Evolutionary conservation across 2,888 invertebrate genomes (phyloP), one percentile per base, ranked within the genome.

Genomic region (Entomobrya multifasciata): DNA sequence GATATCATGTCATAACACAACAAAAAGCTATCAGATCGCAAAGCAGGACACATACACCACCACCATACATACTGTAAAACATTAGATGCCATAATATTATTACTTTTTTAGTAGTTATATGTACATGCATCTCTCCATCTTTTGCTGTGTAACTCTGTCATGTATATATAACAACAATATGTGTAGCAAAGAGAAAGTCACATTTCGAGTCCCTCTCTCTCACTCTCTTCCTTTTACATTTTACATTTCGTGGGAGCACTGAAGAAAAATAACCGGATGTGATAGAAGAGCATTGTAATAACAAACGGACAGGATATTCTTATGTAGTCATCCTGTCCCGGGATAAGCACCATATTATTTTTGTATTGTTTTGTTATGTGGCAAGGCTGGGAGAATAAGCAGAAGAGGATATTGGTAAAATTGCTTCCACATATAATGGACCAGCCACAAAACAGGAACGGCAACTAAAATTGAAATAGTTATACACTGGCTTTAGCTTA

Each of bases 391-490:
- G n/a, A n/a, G n/a, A n/a, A n/a, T n/a, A n/a, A 70, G 47, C 15
- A 47, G 22, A 70, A 44, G n/a, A n/a, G 47, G 70, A 20, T 70
- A 70, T 70, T 70, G 70, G 44, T 47, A 15, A 70, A 70, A 70
- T 70, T 70, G 70, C 47, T 47, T 70, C 70, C 70, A 20, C 47
- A 65, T 65, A 65, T 30, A 65, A 65, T 70, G n/a, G 70, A 70
- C 70, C 22, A 15, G 22, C 41, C 44, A 27, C 70, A 70, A n/a
- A n/a, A n/a, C n/a, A n/a, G n/a, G n/a, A n/a, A 47, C 20, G 22
- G 13, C 3, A 20, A 70, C 36, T 10, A 2, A 44, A 70, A 13
- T 22, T 44, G 44, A 44, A 47, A 44, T 5, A 47, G 20, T 44
- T 20, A 70, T 22, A 15, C 22, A 44, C 44, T 22, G 36, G 60